phyloP scores from a whole-genome alignment of 2,797 vertebrate species.

The Fistularia tabacaria region DNA sequence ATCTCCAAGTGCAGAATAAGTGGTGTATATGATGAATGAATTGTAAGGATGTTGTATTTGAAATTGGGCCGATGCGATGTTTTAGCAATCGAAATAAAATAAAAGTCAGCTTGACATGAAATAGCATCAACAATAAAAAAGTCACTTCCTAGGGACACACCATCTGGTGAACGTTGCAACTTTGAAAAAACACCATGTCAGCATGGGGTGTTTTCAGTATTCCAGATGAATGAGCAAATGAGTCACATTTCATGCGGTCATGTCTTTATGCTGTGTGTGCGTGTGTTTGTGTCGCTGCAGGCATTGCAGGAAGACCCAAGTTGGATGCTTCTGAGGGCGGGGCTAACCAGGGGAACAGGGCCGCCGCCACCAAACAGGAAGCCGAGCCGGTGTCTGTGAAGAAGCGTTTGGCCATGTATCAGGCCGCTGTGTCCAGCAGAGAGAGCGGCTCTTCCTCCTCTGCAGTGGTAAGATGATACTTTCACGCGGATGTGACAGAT shows the following conservation, averaged over 20 bases:
- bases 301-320: constrained; percentile 42
- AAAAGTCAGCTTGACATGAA: too few relatives aligned
- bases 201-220: too few relatives aligned
- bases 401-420: constrained; percentile 89
- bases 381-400: constrained; percentile 83
- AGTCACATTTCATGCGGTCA: background rate
- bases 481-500: constrained; percentile 10
- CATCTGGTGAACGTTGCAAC: too few relatives aligned
- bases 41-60: too few relatives aligned
- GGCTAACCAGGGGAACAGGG: constrained; percentile 43
- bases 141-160: too few relatives aligned
- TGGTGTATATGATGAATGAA: too few relatives aligned
- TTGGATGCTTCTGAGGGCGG: constrained; percentile 58
- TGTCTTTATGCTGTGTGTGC: constrained; percentile 10
- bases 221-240: too few relatives aligned
- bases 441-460: constrained; percentile 64
- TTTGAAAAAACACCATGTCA: too few relatives aligned
- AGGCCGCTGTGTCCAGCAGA: constrained; percentile 82
- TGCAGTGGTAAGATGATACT: constrained; percentile 61
- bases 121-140: too few relatives aligned
- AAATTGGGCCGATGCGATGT: too few relatives aligned
- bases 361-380: constrained; percentile 60
- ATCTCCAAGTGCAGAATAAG: too few relatives aligned
- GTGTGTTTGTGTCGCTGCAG: constrained; percentile 53
- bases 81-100: too few relatives aligned